Conservation (phyloP, 2,888 invertebrate species). For the Sclerodermus sp. region DNA sequence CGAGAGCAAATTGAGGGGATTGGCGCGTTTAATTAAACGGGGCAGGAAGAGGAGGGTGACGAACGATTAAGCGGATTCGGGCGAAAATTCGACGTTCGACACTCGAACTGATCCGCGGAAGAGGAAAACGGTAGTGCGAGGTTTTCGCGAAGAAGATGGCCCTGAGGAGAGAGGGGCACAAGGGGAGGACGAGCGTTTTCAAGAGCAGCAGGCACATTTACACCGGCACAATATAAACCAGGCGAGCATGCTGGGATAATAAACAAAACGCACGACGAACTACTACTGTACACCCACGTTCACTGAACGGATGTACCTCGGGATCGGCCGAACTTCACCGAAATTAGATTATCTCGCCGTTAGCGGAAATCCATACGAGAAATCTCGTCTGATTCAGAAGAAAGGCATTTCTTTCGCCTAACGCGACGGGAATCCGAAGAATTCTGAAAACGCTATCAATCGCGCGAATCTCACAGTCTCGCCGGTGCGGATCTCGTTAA, state of each 20-base stretch:
- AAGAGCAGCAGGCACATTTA: conserved; percentile 23
- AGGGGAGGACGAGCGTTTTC: conserved; percentile 9
- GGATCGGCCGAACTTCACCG: conserved; percentile 19
- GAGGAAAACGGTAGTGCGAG: not conserved
- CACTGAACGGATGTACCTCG: not conserved
- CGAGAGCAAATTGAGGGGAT: too few relatives aligned
- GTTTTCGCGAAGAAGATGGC: not conserved
- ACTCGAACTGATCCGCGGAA: not conserved
- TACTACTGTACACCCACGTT: conserved; percentile 20
- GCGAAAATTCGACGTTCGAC: too few relatives aligned
- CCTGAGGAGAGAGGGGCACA: conserved; percentile 3
- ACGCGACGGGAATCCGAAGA: too few relatives aligned
- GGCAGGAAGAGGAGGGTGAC: too few relatives aligned
- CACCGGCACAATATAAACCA: conserved; percentile 33
- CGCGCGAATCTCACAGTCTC: not conserved
- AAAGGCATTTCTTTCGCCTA: too few relatives aligned
- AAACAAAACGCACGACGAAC: conserved; percentile 25
- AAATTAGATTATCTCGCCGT: conserved; percentile 28
- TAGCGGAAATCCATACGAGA: conserved; percentile 6
- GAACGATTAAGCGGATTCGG: not conserved
- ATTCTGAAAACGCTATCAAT: not conserved
- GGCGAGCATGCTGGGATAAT: conserved; percentile 30
- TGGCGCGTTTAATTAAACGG: too few relatives aligned
- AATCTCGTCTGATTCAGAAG: conserved; percentile 7
- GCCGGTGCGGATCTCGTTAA: not conserved